Evolutionary conservation across 2,113 vertebrate species (phyloP), one percentile per base, ranked within the genome.

Genomic region (Chascanopsetta lugubris): DNA sequence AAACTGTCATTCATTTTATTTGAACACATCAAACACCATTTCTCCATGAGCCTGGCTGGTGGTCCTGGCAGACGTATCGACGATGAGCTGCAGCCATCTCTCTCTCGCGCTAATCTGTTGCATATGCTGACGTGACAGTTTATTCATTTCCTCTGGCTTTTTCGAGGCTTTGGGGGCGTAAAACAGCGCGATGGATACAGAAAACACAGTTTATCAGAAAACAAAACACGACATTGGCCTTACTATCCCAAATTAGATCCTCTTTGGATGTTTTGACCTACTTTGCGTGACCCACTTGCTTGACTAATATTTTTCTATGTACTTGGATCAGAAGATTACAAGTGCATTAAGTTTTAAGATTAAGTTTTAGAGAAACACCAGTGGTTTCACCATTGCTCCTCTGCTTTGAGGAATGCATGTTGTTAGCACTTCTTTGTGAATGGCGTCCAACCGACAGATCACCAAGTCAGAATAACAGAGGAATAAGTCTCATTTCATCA

Each of bases 1-100:
- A 85, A 73, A 79, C 82, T 84, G 80, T 85, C 82, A 84, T 80
- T 86, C 43, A 72, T 77, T 83, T 75, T 80, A 80, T 80, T 78
- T 80, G 70, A 85, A 78, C 70, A 79, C 48, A 70, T 78, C 61
- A 81, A 85, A 76, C 36, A 79, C 15, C 12, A 58, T 69, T 77
- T 78, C 68, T 61, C 61, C 60, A 40, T 55, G 67, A 78, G 61
- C 73, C 53, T 76, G 75, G 65, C 79, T 76, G 56, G 79, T 84
- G 79, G 85, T 86, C 82, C 69, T 82, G 82, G 84, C 72, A 85
- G 72, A 83, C 53, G 55, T 65, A 61, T 79, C 69, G 66, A 51
- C 72, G 61, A 51, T 69, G 61, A 76, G 61, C 73, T 38, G 68
- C 72, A 69, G 70, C 77, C 73, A 80, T 78, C 46, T 78, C 46